A percentile compares a stretch with the other conserved stretches of the same genome.
Conservation (phyloP, 2,888 invertebrate species). For the Campopleginae sp. region DNA sequence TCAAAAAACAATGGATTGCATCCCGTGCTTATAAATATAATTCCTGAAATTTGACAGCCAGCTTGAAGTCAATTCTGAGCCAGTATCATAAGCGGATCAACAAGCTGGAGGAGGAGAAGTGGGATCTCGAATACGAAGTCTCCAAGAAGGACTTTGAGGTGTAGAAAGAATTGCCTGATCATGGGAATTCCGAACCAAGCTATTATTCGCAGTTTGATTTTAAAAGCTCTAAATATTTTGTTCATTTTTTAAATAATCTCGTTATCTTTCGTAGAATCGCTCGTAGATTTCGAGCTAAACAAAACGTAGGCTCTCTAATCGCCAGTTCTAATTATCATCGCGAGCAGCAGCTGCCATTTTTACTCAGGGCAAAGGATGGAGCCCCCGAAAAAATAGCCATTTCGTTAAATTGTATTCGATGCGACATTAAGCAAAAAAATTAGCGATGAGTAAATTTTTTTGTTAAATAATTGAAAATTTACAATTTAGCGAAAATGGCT, state of each 20-base stretch:
- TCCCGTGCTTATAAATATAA: slow-evolving; percentile 38
- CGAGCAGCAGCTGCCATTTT: slow-evolving; percentile 5
- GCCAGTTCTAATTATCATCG: slow-evolving; percentile 40
- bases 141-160: slow-evolving; percentile 98
- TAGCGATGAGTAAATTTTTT: too few species aligned
- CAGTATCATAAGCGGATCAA: slow-evolving; percentile 93
- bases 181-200: slow-evolving; percentile 32
- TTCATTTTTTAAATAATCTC: slow-evolving; percentile 31
- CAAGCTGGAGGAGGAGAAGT: slow-evolving; percentile 95
- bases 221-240: slow-evolving; percentile 30
- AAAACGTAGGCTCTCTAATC: slow-evolving; percentile 58
- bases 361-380: background rate
- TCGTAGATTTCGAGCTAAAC: slow-evolving; percentile 57
- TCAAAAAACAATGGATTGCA: slow-evolving; percentile 24
- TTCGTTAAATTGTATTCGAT: background rate
- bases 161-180: slow-evolving; percentile 64
- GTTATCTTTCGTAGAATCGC: slow-evolving; percentile 56
- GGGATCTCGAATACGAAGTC: slow-evolving; percentile 99
- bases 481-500: background rate
- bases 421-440: too few species aligned
- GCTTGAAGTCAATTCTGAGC: slow-evolving; percentile 89
- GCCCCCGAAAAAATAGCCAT: background rate
- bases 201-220: slow-evolving; percentile 44
- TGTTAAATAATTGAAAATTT: background rate
- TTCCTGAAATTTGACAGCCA: slow-evolving; percentile 84